These are phyloP conservation scores for Siphonodentalium dalli DNA, from an alignment of 2,888 invertebrate genomes.

Conservation along the genomic window DNA sequence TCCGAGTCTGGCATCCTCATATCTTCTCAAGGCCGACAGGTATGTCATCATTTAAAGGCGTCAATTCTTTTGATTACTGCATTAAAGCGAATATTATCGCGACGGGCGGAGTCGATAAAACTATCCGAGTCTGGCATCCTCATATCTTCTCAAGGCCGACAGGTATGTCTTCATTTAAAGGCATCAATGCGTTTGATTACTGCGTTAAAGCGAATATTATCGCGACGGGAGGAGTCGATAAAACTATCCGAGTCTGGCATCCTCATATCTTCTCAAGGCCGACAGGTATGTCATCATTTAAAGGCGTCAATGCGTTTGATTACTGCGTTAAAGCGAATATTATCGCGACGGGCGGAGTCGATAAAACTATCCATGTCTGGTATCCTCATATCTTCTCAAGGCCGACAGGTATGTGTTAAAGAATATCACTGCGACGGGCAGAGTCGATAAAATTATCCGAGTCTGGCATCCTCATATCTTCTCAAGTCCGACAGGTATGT, in stretches of 20 bases:
- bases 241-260: conserved; percentile 53
- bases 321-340: conserved; percentile 59
- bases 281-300: too few relatives aligned
- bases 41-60: conserved; percentile 19
- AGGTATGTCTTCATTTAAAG: conserved; percentile 47
- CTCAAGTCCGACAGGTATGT: too few relatives aligned
- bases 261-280: too few relatives aligned
- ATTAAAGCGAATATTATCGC: conserved; percentile 51
- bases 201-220: too few relatives aligned
- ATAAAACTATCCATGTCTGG: conserved; percentile 61
- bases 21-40: conserved; percentile 62
- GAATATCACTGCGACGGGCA: too few relatives aligned
- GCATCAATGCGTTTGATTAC: conserved; percentile 54
- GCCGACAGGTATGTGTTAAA: too few relatives aligned
- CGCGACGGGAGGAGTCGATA: too few relatives aligned
- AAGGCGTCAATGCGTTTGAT: conserved; percentile 63
- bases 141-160: conserved; percentile 52
- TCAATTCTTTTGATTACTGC: neutral
- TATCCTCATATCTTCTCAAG: conserved; percentile 58
- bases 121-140: conserved; percentile 55
- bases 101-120: conserved; percentile 55
- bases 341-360: too few relatives aligned
- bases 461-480: too few relatives aligned
- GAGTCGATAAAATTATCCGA: too few relatives aligned
- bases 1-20: conserved; percentile 63